Base-by-base conservation (phyloP, 2,797 vertebrate genomes). In the Tokudaia muenninki region DNA sequence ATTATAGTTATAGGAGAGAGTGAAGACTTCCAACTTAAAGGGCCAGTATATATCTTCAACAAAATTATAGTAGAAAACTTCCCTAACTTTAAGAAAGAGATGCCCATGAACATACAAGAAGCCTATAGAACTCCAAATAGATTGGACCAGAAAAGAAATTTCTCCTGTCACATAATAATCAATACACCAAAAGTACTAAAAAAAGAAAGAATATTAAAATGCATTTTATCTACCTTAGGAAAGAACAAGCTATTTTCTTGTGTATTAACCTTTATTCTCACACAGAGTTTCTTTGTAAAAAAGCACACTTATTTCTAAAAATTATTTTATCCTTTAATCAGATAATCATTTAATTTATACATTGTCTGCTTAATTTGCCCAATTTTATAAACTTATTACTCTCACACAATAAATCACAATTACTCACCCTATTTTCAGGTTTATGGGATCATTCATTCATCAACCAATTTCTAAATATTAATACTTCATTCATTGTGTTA, bases 401-500 rank as follows among this genome's bases (percentile, higher is more conserved):
- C 31, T 14, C 70, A 83, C 47, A 19, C 29, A 89, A 41, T 22
- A 78, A 87, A 79, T 88, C 29, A 55, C 17, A 75, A 82, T 78
- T 63, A 24, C 92, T 94, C 92, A 88, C 21, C 88, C 34, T 72
- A 91, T 72, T 70, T 92, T 87, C 34, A 80, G 37, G 22, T 88
- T 77, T 92, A 87, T 94, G 55, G 26, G 91, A 70, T 92, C 94
- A 70, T 50, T 72, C 52, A 90, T 92, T 95, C 87, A 80, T 31
- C 21, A 94, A 89, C 22, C 41, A 91, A 89, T 37, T 79, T 92
- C 17, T 95, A 94, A 95, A 81, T 67, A 91, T 44, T 26, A 95
- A 37, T 24, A 96, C 41, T 11, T 87, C 55, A 84, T 47, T 81
- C 3, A 93, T 1, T 88, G 79, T 91, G 90, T 84, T 89, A 74